Base-by-base conservation (phyloP, 2,797 vertebrate species). In the Chelmon rostratus region DNA sequence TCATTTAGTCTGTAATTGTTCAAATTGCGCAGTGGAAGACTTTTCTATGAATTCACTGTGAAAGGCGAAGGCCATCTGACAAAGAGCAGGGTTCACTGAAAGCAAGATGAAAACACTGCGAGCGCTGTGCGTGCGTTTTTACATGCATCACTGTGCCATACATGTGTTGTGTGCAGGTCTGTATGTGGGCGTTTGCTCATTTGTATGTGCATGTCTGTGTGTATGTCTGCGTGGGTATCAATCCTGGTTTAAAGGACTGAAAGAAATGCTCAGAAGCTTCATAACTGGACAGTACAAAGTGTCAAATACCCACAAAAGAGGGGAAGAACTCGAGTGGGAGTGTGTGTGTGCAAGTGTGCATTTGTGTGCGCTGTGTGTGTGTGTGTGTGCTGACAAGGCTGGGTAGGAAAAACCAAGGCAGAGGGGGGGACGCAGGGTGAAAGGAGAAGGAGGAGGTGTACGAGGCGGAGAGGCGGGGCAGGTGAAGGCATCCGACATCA, bases 401-500 rank as follows among this genome's bases (percentile, higher is more conserved):
- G 35, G 9, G 35, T 4, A 31, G 65, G 40, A 35, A 15, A 46
- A 67, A 59, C 3, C 15, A 54, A 71, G 44, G 28, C 33, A 33
- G 67, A 65, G 47, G 33, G 35, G 42, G 11, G 59, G 77, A 77
- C 1, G 62, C 33, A n/a, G 75, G 68, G 73, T 67, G 73, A 71
- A 76, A 76, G 58, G 71, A 58, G 49, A 78, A 68, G 13, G 78
- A 78, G 42, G 61, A 79, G 70, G 68, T 44, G 31, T 5, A 11
- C 0, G 44, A 52, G 62, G 64, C 76, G 72, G 74, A 33, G 44
- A 52, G 62, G 64, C 76, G 72, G 74, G 33, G 73, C 67, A 83
- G 79, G 81, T 82, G 78, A 79, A 83, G 35, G 52, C 54, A 52
- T 74, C 21, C 40, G 3, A 62, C 85, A 76, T 84, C 75, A 85